Evolutionary conservation across 92 coral and sea anemone species (phyloP), one percentile per base, ranked within the genome.

Genomic region (Chrysogorgia sp.): DNA sequence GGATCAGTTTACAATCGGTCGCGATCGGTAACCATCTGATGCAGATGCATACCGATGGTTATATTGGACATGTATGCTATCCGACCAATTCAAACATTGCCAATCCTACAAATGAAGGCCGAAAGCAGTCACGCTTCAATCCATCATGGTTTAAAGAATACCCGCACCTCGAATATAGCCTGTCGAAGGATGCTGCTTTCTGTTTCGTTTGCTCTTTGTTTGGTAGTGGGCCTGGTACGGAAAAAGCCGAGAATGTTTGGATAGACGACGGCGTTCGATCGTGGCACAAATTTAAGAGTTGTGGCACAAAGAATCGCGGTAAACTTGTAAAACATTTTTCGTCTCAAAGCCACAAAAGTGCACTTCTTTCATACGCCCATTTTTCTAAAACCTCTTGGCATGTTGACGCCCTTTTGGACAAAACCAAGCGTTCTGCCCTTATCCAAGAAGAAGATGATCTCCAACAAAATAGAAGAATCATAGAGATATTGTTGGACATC

Each of bases 251-350:
- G 2, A 64, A 8, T 34, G 71, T 48, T 3, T 64, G 71, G 71
- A 23, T 13, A 1, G 19, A 13, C 20, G 71, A 33, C 31, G 71
- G 71, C 3, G 71, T 64, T 13, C 71, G 71, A 13, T 12, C 71
- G 28, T 64, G 48, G 71, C 71, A 32, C 28, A 64, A 64, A 23
- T 64, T 64, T 64, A 64, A 64, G 22, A 64, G 71, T 21, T 64
- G 45, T 64, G 71, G 71, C 7, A 64, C 20, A 21, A 21, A 13
- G 22, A 34, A 64, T 14, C 71, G 7, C 5, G 71, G 71, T 31
- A 64, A 34, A n/a, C n/a, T n/a, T n/a, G n/a, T n/a, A n/a, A n/a
- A n/a, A n/a, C n/a, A n/a, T n/a, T n/a, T n/a, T n/a, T n/a, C n/a
- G n/a, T n/a, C n/a, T n/a, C n/a, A n/a, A n/a, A n/a, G n/a, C n/a